Percentiles rank a stretch among this genome's conserved stretches.
Conservation (phyloP, 1,140 invertebrate genomes). For the Bactericera cockerelli region DNA sequence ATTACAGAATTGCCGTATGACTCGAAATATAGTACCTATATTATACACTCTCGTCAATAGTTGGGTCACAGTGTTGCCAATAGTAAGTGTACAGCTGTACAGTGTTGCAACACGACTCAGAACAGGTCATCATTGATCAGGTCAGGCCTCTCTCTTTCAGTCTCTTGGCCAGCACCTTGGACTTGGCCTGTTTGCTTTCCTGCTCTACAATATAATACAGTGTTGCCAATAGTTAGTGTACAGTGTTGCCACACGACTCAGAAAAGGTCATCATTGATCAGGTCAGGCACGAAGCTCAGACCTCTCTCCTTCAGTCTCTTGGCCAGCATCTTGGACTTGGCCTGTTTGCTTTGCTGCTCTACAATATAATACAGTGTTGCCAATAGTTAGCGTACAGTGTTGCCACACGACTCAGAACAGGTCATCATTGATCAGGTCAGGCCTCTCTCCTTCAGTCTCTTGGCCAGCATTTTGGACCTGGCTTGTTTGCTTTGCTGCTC, state of each 20-base stretch:
- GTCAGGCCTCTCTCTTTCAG: constrained; percentile 70
- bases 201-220: constrained; percentile 58
- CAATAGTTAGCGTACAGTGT: too few species aligned
- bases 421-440: constrained; percentile 47
- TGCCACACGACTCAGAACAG: constrained; percentile 33
- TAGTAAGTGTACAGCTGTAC: too few species aligned
- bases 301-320: constrained; percentile 76
- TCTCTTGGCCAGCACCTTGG: constrained; percentile 63
- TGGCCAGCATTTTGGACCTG: constrained; percentile 63
- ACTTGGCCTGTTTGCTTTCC: constrained; percentile 69
- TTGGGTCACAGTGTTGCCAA: too few species aligned
- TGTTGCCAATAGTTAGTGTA: too few species aligned
- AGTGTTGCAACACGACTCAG: neutral
- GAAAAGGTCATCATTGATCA: constrained; percentile 49
- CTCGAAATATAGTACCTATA: too few species aligned
- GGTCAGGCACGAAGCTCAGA: constrained; percentile 43
- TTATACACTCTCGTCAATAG: too few species aligned
- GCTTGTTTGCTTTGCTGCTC: constrained; percentile 78
- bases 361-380: too few species aligned
- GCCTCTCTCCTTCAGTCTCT: constrained; percentile 71
- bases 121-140: constrained; percentile 50
- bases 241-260: neutral
- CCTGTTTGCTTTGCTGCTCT: constrained; percentile 73
- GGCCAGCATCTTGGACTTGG: constrained; percentile 64
- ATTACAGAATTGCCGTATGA: too few species aligned